A percentile compares a stretch with the other conserved stretches of the same genome.
These are phyloP conservation scores for Orgyia antiqua DNA, from an alignment of 2,888 invertebrate species.

Conservation along the genomic window DNA sequence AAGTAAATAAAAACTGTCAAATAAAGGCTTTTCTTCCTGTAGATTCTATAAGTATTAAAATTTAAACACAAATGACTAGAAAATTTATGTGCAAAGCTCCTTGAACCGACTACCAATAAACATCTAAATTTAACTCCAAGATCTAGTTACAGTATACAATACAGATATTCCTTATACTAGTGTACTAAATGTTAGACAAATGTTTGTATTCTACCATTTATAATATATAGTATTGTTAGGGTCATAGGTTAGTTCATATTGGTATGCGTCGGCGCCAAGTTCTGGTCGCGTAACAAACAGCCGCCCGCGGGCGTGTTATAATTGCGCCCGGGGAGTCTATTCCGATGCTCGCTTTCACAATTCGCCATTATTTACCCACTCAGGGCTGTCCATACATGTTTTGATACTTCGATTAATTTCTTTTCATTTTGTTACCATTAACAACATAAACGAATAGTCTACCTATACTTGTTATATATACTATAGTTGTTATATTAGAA, in stretches of 20 bases:
- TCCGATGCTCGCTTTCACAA: slow-evolving; percentile 16
- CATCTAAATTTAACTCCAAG: slow-evolving; percentile 5
- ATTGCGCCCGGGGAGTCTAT: slow-evolving; percentile 40
- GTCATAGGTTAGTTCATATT: slow-evolving; percentile 30
- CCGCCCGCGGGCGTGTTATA: slow-evolving; percentile 52
- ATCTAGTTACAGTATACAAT: slow-evolving; percentile 3
- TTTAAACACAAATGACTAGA: too few relatives aligned
- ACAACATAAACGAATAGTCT: too few relatives aligned
- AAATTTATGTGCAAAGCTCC: too few relatives aligned
- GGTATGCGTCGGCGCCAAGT: slow-evolving; percentile 20
- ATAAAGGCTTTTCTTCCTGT: too few relatives aligned
- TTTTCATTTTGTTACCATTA: background rate
- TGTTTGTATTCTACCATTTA: slow-evolving; percentile 17
- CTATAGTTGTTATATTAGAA: too few relatives aligned
- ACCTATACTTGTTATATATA: too few relatives aligned
- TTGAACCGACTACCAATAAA: slow-evolving; percentile 1
- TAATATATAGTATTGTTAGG: slow-evolving; percentile 5
- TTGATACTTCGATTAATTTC: background rate
- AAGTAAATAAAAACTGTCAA: too few relatives aligned
- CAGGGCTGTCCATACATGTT: background rate
- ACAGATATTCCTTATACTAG: slow-evolving; percentile 7
- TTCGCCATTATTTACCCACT: slow-evolving; percentile 18
- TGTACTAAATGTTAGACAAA: slow-evolving; percentile 13
- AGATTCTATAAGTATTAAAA: too few relatives aligned
- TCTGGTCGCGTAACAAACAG: slow-evolving; percentile 40